Evolutionary conservation across 2,113 vertebrate species (phyloP).

Genomic region (Anoura caudifer): DNA sequence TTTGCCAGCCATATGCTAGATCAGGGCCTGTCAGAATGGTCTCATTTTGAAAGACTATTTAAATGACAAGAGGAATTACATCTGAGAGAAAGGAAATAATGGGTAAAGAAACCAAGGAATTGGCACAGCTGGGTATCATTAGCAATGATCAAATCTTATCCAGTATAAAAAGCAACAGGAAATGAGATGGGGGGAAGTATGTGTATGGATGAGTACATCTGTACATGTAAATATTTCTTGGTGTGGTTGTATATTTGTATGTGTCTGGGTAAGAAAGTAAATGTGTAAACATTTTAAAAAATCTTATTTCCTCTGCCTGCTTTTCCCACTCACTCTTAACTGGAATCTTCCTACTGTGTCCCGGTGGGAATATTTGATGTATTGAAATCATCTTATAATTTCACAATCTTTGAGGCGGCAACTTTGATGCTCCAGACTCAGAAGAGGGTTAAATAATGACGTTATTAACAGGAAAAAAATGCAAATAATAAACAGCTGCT

Average conservation of each 20-base stretch:
- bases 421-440: slow-evolving; percentile 19
- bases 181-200: not conserved
- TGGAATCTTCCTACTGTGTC: not conserved
- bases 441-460: slow-evolving; percentile 19
- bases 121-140: slow-evolving; percentile 56
- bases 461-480: not conserved
- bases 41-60: slow-evolving; percentile 51
- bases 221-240: not conserved
- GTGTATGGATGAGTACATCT: not conserved
- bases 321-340: not conserved
- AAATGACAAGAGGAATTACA: slow-evolving; percentile 54
- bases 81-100: slow-evolving; percentile 35
- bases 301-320: not conserved
- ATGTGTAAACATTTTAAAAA: not conserved
- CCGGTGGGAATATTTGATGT: not conserved
- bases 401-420: slow-evolving; percentile 5
- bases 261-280: slow-evolving; percentile 20
- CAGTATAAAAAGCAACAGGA: slow-evolving; percentile 27
- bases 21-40: slow-evolving; percentile 8
- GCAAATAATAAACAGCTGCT: slow-evolving; percentile 1
- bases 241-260: not conserved
- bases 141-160: slow-evolving; percentile 47
- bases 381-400: slow-evolving; percentile 53
- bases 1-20: slow-evolving; percentile 52
- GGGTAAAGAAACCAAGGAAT: slow-evolving; percentile 21